Percentiles rank a stretch among this genome's conserved stretches.
Evolutionary conservation across 2,113 vertebrate genomes (phyloP).

Genomic region (Aspidoscelis tigris): DNA sequence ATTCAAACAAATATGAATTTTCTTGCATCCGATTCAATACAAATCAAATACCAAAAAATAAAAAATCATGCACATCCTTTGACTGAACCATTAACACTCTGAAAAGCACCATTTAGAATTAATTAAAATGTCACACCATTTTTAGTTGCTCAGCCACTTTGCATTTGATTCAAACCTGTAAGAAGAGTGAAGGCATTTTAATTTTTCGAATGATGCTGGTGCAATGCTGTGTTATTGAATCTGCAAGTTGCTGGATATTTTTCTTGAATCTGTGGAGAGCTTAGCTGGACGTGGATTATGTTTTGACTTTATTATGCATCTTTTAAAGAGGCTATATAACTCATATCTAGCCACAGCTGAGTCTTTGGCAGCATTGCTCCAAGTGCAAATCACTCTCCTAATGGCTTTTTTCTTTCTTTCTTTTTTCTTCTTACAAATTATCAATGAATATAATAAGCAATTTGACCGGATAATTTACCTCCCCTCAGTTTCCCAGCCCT

Average conservation of each 20-base stretch:
- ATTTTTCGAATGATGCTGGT: not conserved
- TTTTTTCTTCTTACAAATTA: constrained; percentile 2
- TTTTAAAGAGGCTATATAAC: not conserved
- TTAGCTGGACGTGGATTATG: not conserved
- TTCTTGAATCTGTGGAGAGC: constrained; percentile 33
- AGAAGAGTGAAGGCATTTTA: not conserved
- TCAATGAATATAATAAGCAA: not conserved
- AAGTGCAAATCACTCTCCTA: not conserved
- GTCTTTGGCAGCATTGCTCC: constrained; percentile 28
- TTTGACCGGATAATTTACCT: constrained; percentile 19
- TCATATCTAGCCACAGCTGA: not conserved
- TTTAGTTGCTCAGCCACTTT: constrained; percentile 67
- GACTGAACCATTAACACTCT: constrained; percentile 88
- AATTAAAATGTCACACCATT: constrained; percentile 93
- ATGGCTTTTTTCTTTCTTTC: not conserved
- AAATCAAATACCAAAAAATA: no score
- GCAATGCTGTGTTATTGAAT: constrained; percentile 39
- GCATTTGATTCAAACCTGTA: constrained; percentile 74
- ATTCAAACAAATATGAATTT: no score
- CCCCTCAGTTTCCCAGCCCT: constrained; percentile 25
- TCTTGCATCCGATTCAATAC: no score
- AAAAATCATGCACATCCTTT: constrained; percentile 10
- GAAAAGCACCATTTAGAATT: constrained; percentile 98
- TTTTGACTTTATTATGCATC: constrained; percentile 34
- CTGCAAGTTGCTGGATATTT: constrained; percentile 22